phyloP scores from a whole-genome alignment of 2,797 vertebrate species.

The Gila robusta region DNA sequence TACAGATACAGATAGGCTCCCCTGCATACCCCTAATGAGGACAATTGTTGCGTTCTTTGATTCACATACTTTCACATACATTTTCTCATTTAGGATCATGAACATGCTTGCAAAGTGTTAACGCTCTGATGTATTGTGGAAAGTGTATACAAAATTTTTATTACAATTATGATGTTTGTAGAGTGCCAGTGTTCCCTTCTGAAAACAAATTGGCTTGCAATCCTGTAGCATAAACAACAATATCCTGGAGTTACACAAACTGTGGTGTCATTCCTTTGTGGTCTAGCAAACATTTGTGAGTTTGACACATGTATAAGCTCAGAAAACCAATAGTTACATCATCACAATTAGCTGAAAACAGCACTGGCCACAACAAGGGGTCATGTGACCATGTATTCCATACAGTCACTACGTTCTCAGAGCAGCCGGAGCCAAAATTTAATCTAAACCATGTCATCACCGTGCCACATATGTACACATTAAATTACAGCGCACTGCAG shows the following conservation, averaged over 20 bases:
- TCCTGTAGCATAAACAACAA: conserved; percentile 20
- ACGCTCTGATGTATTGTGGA: neutral
- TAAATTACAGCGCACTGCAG: conserved; percentile 28
- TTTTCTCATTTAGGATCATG: neutral
- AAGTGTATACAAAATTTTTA: no score
- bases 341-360: conserved; percentile 45
- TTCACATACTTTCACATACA: neutral
- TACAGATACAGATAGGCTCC: neutral
- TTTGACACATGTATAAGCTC: conserved; percentile 22
- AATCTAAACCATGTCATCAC: conserved; percentile 46
- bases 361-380: conserved; percentile 55
- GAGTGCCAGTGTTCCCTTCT: neutral
- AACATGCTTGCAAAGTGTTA: neutral
- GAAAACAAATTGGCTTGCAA: neutral
- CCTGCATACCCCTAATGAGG: neutral
- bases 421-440: conserved; percentile 32
- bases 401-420: conserved; percentile 46
- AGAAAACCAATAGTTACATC: conserved; percentile 43
- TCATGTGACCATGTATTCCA: conserved; percentile 22
- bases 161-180: neutral
- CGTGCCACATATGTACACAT: conserved; percentile 30
- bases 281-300: conserved; percentile 38
- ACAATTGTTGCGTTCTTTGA: neutral
- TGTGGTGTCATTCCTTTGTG: conserved; percentile 38
- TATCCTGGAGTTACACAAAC: conserved; percentile 19